These are phyloP conservation scores for Hypothenemus hampei DNA, from an alignment of 1,140 invertebrate species.

Conservation along the genomic window DNA sequence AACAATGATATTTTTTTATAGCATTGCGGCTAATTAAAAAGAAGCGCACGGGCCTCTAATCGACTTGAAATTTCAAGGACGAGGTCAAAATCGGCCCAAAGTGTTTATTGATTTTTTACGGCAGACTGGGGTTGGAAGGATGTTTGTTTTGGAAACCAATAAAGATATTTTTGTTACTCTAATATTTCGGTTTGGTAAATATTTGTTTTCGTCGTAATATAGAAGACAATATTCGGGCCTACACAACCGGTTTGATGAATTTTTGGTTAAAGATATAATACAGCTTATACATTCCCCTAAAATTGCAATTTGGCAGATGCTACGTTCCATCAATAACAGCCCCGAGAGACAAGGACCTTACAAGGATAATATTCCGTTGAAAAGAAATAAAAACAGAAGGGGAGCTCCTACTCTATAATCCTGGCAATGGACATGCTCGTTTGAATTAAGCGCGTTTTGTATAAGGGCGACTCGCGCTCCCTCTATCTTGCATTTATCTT, in stretches of 20 bases:
- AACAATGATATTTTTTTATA: too few species aligned
- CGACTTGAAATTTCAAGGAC: too few species aligned
- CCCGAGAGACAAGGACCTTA: slow-evolving; percentile 1
- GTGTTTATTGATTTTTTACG: slow-evolving; percentile 12
- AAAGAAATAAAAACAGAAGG: background rate
- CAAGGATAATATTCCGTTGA: background rate
- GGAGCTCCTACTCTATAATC: background rate
- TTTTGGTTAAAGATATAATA: too few species aligned
- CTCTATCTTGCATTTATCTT: slow-evolving; percentile 12
- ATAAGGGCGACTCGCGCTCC: slow-evolving; percentile 7
- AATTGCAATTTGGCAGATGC: too few species aligned
- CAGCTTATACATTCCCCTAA: too few species aligned
- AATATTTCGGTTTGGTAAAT: too few species aligned
- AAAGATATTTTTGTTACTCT: too few species aligned
- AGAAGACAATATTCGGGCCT: too few species aligned
- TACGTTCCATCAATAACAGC: too few species aligned
- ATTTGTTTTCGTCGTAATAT: too few species aligned
- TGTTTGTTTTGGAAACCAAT: too few species aligned
- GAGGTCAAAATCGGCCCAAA: slow-evolving; percentile 5
- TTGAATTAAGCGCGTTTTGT: slow-evolving; percentile 7
- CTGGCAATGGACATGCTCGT: slow-evolving; percentile 6
- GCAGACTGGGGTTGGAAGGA: background rate
- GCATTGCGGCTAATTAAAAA: background rate
- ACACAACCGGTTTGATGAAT: too few species aligned
- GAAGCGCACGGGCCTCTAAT: background rate